Evolutionary conservation across 2,888 invertebrate genomes (phyloP), one percentile per base, ranked within the genome.

Genomic region (Drosophila acutilabella): DNA sequence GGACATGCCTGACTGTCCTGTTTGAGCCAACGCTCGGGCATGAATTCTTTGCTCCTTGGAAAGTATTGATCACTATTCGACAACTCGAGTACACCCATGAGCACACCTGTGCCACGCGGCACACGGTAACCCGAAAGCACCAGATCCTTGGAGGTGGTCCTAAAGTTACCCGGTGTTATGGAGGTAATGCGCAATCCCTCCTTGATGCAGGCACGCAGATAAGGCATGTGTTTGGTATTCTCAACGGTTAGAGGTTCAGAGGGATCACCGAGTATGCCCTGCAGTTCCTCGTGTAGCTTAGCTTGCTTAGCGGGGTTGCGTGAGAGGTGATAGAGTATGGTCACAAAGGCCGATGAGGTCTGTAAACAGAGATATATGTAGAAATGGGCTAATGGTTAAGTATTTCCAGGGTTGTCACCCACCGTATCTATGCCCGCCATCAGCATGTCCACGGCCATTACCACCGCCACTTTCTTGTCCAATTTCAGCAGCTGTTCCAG

Each of bases 21-120:
- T 45, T 93, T 93, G 8, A 94, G 75, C 97, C 97, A 97, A 47
- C 97, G 93, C 89, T 97, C 96, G 0, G 97, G 97, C 45, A 95
- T 90, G 86, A 94, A 97, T 61, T 94, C 93, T 0, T 93, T 85
- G 6, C 95, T 93, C n/a, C 93, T 92, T 0, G 94, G 93, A 82
- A 95, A 96, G 76, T 96, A 94, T 58, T 94, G 92, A 13, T 95
- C 95, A 84, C 94, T 93, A 75, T 94, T 93, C 11, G 90, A 81
- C 10, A 91, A 94, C 14, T 94, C 93, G 85, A 95, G 94, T 75
- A 96, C 95, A 67, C 95, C 96, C 89, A 97, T 95, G 45, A 97
- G 93, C 0, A 97, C 94, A 88, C 96, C 95, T 0, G 96, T 94
- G 56, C 93, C 93, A 89, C 94, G 93, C 0, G 95, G 95, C 82